Evolutionary conservation across 2,888 invertebrate species (phyloP).

Genomic region (Acrocyrtus sp.): DNA sequence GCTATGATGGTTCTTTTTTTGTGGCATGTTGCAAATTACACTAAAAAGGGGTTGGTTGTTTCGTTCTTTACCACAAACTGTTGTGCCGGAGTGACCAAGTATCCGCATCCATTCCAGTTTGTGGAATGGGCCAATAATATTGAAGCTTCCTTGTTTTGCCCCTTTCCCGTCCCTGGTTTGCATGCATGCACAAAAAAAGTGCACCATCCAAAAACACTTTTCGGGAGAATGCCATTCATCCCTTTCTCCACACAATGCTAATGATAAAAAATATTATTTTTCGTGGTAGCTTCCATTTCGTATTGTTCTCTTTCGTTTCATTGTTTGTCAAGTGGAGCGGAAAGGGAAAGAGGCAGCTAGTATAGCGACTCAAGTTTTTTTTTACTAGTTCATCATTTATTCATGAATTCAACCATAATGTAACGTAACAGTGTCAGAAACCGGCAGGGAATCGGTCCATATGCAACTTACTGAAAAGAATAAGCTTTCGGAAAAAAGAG

Average conservation of each 20-base stretch:
- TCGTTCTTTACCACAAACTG: slow-evolving; percentile 12
- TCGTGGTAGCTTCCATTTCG: slow-evolving; percentile 9
- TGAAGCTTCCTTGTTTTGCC: background rate
- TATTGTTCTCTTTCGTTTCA: background rate
- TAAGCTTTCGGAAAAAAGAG: too few species aligned
- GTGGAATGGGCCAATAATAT: slow-evolving; percentile 25
- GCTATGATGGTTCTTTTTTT: too few species aligned
- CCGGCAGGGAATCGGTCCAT: too few species aligned
- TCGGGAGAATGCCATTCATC: too few species aligned
- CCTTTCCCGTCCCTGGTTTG: too few species aligned
- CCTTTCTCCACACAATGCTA: background rate
- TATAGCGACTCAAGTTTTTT: background rate
- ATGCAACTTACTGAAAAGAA: too few species aligned
- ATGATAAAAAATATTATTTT: too few species aligned
- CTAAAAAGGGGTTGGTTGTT: slow-evolving; percentile 13
- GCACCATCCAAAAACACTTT: too few species aligned
- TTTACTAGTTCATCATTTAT: background rate
- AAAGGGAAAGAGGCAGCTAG: background rate
- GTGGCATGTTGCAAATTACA: slow-evolving; percentile 44
- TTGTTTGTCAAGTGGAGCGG: slow-evolving; percentile 8
- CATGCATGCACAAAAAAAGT: slow-evolving; percentile 4
- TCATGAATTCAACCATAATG: too few species aligned
- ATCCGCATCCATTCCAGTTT: too few species aligned
- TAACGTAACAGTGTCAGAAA: too few species aligned
- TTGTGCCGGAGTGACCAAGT: slow-evolving; percentile 11